Percentiles rank a stretch among this genome's conserved stretches.
These are phyloP conservation scores for Rhodinocichla rosea DNA, from an alignment of 2,113 vertebrate species.

Conservation along the genomic window DNA sequence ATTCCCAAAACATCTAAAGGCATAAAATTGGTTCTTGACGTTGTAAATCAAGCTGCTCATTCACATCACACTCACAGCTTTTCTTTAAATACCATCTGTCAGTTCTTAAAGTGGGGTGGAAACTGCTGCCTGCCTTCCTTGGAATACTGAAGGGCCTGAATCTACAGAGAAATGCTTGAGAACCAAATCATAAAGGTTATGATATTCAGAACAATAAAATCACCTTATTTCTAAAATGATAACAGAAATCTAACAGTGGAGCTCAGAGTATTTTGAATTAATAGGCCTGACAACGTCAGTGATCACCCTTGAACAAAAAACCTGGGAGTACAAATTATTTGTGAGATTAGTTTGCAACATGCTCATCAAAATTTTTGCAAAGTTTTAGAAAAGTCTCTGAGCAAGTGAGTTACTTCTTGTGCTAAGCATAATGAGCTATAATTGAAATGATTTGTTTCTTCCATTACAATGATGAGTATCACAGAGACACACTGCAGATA, in stretches of 20 bases:
- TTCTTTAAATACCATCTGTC: background rate
- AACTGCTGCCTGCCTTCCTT: background rate
- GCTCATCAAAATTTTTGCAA: background rate
- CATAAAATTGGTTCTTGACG: background rate
- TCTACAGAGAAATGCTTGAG: background rate
- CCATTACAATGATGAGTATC: conserved; percentile 12
- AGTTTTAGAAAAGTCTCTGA: background rate
- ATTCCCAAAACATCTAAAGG: background rate
- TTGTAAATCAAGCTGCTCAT: background rate
- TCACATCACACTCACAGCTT: background rate
- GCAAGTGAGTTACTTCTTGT: conserved; percentile 1
- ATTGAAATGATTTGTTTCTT: conserved; percentile 54
- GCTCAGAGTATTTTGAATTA: background rate
- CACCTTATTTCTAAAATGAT: background rate
- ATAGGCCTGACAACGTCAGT: background rate
- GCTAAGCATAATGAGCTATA: conserved; percentile 40
- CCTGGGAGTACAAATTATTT: background rate
- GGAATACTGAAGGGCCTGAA: background rate
- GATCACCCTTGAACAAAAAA: background rate
- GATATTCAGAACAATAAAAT: background rate
- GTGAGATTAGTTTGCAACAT: background rate
- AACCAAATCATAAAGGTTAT: background rate
- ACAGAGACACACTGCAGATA: background rate
- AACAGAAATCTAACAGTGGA: background rate
- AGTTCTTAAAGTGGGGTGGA: background rate